phyloP scores from a whole-genome alignment of 35 echinoderm and acorn worm genomes.

The Patiria miniata region DNA sequence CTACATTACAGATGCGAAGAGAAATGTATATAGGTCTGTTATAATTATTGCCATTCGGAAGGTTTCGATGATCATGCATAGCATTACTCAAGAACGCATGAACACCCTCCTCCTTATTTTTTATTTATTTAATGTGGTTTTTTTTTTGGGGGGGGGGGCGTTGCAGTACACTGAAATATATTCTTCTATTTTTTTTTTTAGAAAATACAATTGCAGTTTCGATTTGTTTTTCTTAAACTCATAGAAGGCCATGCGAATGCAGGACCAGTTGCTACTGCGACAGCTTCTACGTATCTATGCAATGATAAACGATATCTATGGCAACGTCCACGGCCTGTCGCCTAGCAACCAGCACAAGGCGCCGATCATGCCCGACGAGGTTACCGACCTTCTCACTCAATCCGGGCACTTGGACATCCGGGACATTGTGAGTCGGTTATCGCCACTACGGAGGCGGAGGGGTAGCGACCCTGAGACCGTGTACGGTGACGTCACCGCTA shows the following conservation, averaged over 20 bases:
- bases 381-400: background rate
- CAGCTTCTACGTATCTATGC: constrained; percentile 18
- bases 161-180: too few relatives aligned
- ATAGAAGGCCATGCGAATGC: background rate
- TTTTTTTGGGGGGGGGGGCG: too few relatives aligned
- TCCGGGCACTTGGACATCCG: constrained; percentile 20
- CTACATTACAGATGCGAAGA: too few relatives aligned
- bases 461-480: constrained; percentile 1
- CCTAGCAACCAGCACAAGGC: constrained; percentile 17
- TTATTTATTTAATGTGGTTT: too few relatives aligned
- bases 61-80: too few relatives aligned
- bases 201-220: too few relatives aligned
- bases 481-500: background rate
- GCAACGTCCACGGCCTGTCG: background rate
- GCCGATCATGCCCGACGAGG: constrained; percentile 1
- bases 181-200: too few relatives aligned
- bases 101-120: too few relatives aligned
- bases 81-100: too few relatives aligned
- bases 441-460: background rate
- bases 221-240: too few relatives aligned
- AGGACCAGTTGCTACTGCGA: constrained; percentile 7
- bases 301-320: constrained; percentile 18
- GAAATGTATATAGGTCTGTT: too few relatives aligned
- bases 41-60: too few relatives aligned
- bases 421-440: constrained; percentile 13